Evolutionary conservation across 2,113 vertebrate species (phyloP).

Genomic region (Poecile atricapillus): DNA sequence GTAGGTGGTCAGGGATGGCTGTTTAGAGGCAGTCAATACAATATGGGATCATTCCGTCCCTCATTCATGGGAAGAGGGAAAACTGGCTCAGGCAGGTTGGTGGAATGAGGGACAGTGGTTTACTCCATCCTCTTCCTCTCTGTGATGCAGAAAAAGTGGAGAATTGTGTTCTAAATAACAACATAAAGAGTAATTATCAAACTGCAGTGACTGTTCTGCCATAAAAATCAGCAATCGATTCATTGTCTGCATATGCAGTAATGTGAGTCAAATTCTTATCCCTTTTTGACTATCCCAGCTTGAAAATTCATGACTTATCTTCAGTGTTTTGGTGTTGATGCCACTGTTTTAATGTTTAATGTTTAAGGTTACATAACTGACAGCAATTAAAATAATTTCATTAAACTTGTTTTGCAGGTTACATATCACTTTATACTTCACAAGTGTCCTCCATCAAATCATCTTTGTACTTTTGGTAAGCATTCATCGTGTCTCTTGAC

Average conservation of each 20-base stretch:
- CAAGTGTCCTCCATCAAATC: not conserved
- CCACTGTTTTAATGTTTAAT: not conserved
- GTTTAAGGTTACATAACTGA: not conserved
- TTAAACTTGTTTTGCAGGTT: constrained; percentile 33
- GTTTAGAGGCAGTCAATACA: not conserved
- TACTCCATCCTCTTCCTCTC: not conserved
- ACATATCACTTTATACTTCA: not conserved
- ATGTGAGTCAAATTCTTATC: not conserved
- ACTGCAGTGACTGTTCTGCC: not conserved
- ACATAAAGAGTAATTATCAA: not conserved
- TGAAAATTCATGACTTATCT: not conserved
- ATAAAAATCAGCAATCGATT: not conserved
- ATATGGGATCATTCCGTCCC: not conserved
- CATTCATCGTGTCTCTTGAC: not conserved
- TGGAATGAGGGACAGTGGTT: not conserved
- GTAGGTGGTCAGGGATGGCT: not conserved
- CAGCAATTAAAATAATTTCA: not conserved
- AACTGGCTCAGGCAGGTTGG: not conserved
- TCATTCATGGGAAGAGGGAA: not conserved
- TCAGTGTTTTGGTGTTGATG: not conserved
- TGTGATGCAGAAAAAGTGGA: not conserved
- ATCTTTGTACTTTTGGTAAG: not conserved
- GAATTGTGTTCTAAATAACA: not conserved
- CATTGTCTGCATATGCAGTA: not conserved
- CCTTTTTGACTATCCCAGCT: not conserved